Evolutionary conservation across 2,888 invertebrate species (phyloP).

Genomic region (Heliconius charithonia): DNA sequence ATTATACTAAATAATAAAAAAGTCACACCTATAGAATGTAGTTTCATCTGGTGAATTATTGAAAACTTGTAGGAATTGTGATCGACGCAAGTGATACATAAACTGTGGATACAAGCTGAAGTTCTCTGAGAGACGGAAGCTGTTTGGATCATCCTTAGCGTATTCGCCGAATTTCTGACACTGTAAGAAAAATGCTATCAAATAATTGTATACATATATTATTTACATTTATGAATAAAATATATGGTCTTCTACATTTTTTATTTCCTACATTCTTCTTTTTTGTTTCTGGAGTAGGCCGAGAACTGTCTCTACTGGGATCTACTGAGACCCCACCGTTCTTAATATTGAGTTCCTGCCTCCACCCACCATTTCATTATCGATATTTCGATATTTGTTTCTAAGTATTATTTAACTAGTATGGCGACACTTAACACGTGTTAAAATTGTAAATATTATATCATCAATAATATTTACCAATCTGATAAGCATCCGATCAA

Average conservation of each 20-base stretch:
- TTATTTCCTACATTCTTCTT: too few species aligned
- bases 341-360: too few species aligned
- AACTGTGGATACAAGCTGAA: conserved; percentile 99
- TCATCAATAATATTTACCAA: conserved; percentile 87
- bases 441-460: not conserved
- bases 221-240: too few species aligned
- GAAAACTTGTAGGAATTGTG: conserved; percentile 99
- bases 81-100: conserved; percentile 99
- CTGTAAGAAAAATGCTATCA: too few species aligned
- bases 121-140: conserved; percentile 97
- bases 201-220: too few species aligned
- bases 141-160: conserved; percentile 97
- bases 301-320: too few species aligned
- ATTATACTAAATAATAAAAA: not conserved
- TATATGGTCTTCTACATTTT: too few species aligned
- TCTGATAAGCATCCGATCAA: conserved; percentile 98
- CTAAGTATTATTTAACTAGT: too few species aligned
- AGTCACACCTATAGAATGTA: conserved; percentile 93
- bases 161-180: conserved; percentile 99
- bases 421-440: too few species aligned
- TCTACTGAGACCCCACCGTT: too few species aligned
- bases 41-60: conserved; percentile 99
- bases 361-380: too few species aligned
- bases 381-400: too few species aligned
- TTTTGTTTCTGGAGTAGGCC: not conserved